These are phyloP conservation scores for Tamandua tetradactyla DNA, from an alignment of 2,797 vertebrate species.

Conservation along the genomic window DNA sequence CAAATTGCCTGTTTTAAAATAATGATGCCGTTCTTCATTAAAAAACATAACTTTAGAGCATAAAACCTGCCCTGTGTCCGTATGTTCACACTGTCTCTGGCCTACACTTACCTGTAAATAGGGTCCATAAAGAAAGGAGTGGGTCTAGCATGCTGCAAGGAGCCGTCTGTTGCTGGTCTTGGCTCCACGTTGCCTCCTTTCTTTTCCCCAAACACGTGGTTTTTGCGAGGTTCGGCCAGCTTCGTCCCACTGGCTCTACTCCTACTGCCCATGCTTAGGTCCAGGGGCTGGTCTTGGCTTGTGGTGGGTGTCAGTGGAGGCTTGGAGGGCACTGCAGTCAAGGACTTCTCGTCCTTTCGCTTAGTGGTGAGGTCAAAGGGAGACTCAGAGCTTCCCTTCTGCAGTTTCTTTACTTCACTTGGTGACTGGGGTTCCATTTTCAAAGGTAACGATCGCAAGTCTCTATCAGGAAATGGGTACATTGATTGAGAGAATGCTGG, in stretches of 20 bases:
- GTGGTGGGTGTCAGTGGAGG: conserved; percentile 85
- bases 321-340: conserved; percentile 89
- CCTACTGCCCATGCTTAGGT: conserved; percentile 95
- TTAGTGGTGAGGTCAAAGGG: conserved; percentile 99
- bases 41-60: background rate
- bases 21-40: background rate
- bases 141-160: conserved; percentile 96
- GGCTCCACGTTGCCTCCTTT: conserved; percentile 87
- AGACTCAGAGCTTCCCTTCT: conserved; percentile 92
- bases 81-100: background rate
- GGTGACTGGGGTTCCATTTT: conserved; percentile 94
- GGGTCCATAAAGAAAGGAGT: conserved; percentile 99
- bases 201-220: conserved; percentile 91
- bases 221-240: conserved; percentile 90
- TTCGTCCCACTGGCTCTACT: conserved; percentile 89
- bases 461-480: conserved; percentile 97
- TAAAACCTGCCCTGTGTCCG: background rate
- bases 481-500: conserved; percentile 98
- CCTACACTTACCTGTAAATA: conserved; percentile 95
- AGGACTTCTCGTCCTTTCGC: conserved; percentile 93
- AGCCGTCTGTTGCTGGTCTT: conserved; percentile 91
- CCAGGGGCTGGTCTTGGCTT: conserved; percentile 96
- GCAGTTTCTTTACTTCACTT: conserved; percentile 92
- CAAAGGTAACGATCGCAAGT: conserved; percentile 91
- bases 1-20: background rate